Base-by-base conservation (phyloP, 2,797 vertebrate species). In the Heliangelus exortis region DNA sequence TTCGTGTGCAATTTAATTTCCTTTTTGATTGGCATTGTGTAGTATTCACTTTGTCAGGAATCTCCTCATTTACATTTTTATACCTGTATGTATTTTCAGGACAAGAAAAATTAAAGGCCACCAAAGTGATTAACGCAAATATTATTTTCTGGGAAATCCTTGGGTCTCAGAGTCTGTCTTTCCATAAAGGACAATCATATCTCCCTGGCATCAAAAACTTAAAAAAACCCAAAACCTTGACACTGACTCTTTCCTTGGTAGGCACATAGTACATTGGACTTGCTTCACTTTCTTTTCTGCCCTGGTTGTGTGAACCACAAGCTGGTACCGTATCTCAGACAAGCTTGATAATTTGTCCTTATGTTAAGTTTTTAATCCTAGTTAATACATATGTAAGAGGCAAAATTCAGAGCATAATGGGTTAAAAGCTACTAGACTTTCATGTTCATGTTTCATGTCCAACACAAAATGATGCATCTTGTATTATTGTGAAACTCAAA, bases 1-100 rank as follows among this genome's bases (percentile, higher is more conserved):
- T 94, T 83, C 78, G 23, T 74, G 83, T 94, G 89, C 71, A 90
- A 90, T 92, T 96, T 95, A 91, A 96, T 96, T 96, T 92, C 17
- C 50, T 72, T 87, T 90, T 73, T 96, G 95, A 95, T 75, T 96
- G 93, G 33, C 84, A 78, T 93, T 90, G 41, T 80, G 55, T 55
- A 85, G 54, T 58, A 94, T 54, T 58, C 48, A 65, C 53, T 89
- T 94, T 92, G 93, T 95, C 92, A 95, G 85, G 50, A 90, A 89
- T 84, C 45, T 75, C 65, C 69, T 62, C 73, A 93, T 94, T 92
- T 88, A 87, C 72, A 90, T 95, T 89, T 78, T 92, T 77, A 86
- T 85, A 94, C 61, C 69, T 94, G 57, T 9, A 12, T 80, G 16
- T 75, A 77, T 95, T 86, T 94, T 87, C 48, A 31, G 67, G 90